phyloP scores from a whole-genome alignment of 1,140 invertebrate species.

The Antheraea pernyi region DNA sequence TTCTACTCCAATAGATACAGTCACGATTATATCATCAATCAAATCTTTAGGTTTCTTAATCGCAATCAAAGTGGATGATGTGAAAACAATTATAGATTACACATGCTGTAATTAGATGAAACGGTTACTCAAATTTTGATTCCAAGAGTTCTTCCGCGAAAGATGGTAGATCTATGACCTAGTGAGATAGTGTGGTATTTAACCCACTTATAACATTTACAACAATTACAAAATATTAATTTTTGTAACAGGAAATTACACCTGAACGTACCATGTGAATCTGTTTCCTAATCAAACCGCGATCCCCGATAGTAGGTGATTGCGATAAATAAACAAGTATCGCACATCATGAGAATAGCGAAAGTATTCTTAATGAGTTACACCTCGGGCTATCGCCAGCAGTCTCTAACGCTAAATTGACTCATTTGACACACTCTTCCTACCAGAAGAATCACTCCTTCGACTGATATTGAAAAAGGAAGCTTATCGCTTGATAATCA shows the following conservation, averaged over 20 bases:
- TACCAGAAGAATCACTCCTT: slow-evolving; percentile 25
- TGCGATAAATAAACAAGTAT: slow-evolving; percentile 67
- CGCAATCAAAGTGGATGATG: not conserved
- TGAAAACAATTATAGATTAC: not conserved
- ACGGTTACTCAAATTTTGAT: not conserved
- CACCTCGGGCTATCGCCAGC: slow-evolving; percentile 61
- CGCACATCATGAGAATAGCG: slow-evolving; percentile 64
- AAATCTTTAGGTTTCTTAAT: not conserved
- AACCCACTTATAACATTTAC: not conserved
- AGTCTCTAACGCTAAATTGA: slow-evolving; percentile 51
- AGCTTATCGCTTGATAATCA: slow-evolving; percentile 26
- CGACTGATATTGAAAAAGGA: slow-evolving; percentile 24
- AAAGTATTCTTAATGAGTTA: slow-evolving; percentile 75
- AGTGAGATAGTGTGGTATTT: not conserved
- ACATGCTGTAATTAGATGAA: not conserved
- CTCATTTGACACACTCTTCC: slow-evolving; percentile 58
- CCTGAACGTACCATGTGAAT: slow-evolving; percentile 46
- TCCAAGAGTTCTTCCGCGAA: not conserved
- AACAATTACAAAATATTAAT: slow-evolving; percentile 38
- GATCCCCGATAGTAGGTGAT: slow-evolving; percentile 29
- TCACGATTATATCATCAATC: slow-evolving; percentile 9
- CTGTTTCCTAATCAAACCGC: slow-evolving; percentile 38
- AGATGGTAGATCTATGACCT: slow-evolving; percentile 3
- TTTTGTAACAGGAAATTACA: slow-evolving; percentile 47
- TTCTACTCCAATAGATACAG: not conserved